Base-by-base conservation (phyloP, 2,888 invertebrate genomes). In the Cyclophora punctaria region DNA sequence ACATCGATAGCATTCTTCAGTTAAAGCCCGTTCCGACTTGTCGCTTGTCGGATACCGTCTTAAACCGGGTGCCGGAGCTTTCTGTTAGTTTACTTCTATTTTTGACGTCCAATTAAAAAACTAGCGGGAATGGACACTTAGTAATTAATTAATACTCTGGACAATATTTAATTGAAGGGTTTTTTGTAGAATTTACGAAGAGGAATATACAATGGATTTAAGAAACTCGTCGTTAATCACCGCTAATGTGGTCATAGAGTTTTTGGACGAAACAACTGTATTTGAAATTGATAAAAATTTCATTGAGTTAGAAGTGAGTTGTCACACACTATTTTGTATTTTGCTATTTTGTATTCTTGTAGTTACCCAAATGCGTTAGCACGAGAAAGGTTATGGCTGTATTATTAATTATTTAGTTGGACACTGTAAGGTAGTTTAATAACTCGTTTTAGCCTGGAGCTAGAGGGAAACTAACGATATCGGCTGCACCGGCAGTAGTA, bases 141-240 rank as follows among this genome's bases (percentile, higher is more conserved):
- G 20, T 20, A 20, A 20, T 20, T 20, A 20, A 20, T 20, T 20
- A 20, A 20, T 20, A 20, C 20, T 20, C 20, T 20, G 20, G 20
- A 20, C 20, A 20, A 20, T 20, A 37, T 5, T 37, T 37, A 20
- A 20, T 44, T 37, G 20, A 20, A 20, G 35, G 48, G 41, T 41
- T 59, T 5, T 6, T 69, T 71, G 48, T 57, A 90, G 90, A 63
- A 69, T 81, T 48, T 89, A 90, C 57, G 80, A 86, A 67, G 85
- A 87, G 59, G 73, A 78, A 46, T 81, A 86, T 44, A 73, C 75
- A 5, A 86, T 92, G 3, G 79, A 86, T 53, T 74, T 92, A 41
- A 83, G 78, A 58, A 92, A 92, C 69, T 74, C 83, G 41, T 91
- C 92, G 0, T 69, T 83, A 2, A 79, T 92, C 49, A 73, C 80